A percentile compares a stretch with the other conserved stretches of the same genome.
Conservation (phyloP, 92 coral and sea anemone genomes). For the Galaxea fascicularis region DNA sequence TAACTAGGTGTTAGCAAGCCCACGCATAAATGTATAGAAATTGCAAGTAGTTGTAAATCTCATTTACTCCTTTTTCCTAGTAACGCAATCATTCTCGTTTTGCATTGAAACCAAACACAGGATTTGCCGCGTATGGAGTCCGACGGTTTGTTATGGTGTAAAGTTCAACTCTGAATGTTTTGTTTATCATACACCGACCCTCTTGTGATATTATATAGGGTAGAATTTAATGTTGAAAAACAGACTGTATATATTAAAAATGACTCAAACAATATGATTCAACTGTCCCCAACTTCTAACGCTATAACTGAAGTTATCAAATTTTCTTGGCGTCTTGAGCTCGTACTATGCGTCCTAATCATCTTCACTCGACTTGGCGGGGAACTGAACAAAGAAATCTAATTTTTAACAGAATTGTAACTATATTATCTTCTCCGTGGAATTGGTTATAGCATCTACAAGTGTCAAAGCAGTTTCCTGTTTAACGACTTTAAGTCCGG, state of each 20-base stretch:
- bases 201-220: neutral
- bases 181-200: neutral
- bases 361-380: no score
- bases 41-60: neutral
- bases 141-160: neutral
- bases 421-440: no score
- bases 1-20: neutral
- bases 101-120: neutral
- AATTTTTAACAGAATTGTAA: no score
- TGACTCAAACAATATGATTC: neutral
- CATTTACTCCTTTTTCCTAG: neutral
- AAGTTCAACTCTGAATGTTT: neutral
- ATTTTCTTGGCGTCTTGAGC: no score
- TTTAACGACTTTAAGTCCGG: no score
- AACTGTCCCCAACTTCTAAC: no score
- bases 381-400: no score
- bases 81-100: neutral
- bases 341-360: no score
- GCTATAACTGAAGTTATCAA: no score
- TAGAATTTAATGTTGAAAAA: neutral
- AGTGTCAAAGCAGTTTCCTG: no score
- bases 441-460: no score
- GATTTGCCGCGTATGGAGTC: neutral
- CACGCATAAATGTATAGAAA: neutral
- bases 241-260: neutral